phyloP scores from a whole-genome alignment of 2,888 invertebrate species.

The Taenaris catops region DNA sequence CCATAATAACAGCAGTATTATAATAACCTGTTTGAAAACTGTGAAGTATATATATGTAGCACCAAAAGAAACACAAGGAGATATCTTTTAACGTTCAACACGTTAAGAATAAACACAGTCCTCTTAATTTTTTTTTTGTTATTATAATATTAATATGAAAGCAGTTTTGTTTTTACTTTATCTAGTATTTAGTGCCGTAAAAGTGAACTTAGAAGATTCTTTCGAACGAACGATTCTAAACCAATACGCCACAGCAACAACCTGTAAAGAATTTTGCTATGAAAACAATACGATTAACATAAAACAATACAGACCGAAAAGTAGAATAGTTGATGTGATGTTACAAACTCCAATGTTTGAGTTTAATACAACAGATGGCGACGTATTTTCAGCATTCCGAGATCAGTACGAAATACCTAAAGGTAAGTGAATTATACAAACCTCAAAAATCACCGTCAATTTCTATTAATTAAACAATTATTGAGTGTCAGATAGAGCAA shows the following conservation, averaged over 20 bases:
- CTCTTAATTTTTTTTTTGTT: too few species aligned
- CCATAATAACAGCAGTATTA: too few species aligned
- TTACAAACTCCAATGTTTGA: slow-evolving; percentile 42
- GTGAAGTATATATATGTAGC: too few species aligned
- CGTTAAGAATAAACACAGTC: too few species aligned
- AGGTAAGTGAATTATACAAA: too few species aligned
- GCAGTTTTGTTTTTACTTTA: background rate
- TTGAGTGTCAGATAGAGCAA: too few species aligned
- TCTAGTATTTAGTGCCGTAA: slow-evolving; percentile 3
- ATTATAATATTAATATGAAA: background rate
- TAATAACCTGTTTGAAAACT: too few species aligned
- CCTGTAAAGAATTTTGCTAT: slow-evolving; percentile 35
- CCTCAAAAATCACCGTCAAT: too few species aligned
- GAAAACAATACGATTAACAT: slow-evolving; percentile 21
- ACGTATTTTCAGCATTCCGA: slow-evolving; percentile 43
- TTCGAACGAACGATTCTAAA: slow-evolving; percentile 33
- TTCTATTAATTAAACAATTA: too few species aligned
- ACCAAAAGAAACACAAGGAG: too few species aligned
- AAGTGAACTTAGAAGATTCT: slow-evolving; percentile 14
- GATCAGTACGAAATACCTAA: slow-evolving; percentile 58
- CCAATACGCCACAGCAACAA: slow-evolving; percentile 37
- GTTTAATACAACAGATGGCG: slow-evolving; percentile 37
- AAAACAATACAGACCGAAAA: slow-evolving; percentile 30
- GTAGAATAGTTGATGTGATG: slow-evolving; percentile 54
- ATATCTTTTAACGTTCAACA: too few species aligned